Conservation (phyloP, 2,113 vertebrate genomes). For the Eulemur rufifrons region DNA sequence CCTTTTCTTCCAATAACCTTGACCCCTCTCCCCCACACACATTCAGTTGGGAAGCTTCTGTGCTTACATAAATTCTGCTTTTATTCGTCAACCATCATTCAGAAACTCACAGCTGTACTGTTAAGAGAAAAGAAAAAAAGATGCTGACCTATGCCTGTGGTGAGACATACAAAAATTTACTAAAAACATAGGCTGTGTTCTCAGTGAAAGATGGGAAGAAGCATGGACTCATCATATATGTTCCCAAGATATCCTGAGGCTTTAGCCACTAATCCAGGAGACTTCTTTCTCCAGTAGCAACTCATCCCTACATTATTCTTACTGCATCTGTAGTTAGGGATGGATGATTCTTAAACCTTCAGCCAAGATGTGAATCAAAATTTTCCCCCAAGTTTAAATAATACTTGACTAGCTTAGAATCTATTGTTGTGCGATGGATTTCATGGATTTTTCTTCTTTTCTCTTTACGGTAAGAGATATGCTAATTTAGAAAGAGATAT, state of each 20-base stretch:
- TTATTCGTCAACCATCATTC: background rate
- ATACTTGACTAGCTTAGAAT: background rate
- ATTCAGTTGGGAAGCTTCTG: background rate
- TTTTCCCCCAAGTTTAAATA: background rate
- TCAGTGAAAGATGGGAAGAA: background rate
- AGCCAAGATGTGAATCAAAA: background rate
- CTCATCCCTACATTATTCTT: background rate
- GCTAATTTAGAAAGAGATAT: background rate
- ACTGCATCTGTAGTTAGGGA: background rate
- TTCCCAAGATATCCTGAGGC: background rate
- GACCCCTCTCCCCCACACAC: background rate
- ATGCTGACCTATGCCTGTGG: background rate
- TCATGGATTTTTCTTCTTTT: background rate
- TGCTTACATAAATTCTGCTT: constrained; percentile 39
- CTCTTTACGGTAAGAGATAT: background rate
- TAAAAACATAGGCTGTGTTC: background rate
- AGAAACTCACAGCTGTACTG: constrained; percentile 16
- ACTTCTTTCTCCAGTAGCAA: background rate
- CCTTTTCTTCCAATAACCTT: background rate
- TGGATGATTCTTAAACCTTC: background rate
- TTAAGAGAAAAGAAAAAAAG: background rate
- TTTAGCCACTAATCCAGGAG: background rate
- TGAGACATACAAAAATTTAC: background rate
- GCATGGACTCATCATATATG: background rate
- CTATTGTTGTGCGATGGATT: background rate